A percentile compares a stretch with the other conserved stretches of the same genome.
Evolutionary conservation across 2,797 vertebrate genomes (phyloP).

Genomic region (Dromococcyx pavoninus): DNA sequence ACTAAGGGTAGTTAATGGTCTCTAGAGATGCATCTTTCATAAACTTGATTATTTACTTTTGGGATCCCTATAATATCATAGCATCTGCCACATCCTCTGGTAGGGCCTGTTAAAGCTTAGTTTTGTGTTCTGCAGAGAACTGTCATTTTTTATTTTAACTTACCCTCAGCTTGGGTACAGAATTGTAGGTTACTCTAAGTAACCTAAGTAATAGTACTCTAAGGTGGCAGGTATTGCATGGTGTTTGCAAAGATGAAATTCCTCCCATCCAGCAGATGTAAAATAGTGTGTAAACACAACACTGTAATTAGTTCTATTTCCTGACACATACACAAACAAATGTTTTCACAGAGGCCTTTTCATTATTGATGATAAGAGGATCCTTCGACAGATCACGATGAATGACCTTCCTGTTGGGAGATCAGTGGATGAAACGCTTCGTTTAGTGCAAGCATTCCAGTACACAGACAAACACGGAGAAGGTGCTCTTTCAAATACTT

Average conservation of each 20-base stretch:
- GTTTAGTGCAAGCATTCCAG: conserved; percentile 97
- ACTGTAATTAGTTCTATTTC: not conserved
- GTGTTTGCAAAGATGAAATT: not conserved
- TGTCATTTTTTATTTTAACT: not conserved
- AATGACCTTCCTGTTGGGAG: conserved; percentile 97
- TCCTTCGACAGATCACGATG: conserved; percentile 96
- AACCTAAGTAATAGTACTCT: not conserved
- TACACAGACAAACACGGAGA: conserved; percentile 98
- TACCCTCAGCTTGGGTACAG: not conserved
- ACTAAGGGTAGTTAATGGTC: not conserved
- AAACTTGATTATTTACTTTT: not conserved
- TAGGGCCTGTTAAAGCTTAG: not conserved
- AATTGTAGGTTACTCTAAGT: not conserved
- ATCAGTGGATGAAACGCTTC: conserved; percentile 95
- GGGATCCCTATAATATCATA: not conserved
- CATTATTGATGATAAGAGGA: conserved; percentile 94
- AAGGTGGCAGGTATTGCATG: not conserved
- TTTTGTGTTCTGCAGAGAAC: not conserved
- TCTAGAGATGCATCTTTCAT: not conserved
- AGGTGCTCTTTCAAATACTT: conserved; percentile 77
- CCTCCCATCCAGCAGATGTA: not conserved
- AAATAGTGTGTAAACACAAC: not conserved
- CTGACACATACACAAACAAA: not conserved
- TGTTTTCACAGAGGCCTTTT: conserved; percentile 89
- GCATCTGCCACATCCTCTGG: not conserved